Conservation (phyloP, 2,797 vertebrate species). For the Dermochelys coriacea region DNA sequence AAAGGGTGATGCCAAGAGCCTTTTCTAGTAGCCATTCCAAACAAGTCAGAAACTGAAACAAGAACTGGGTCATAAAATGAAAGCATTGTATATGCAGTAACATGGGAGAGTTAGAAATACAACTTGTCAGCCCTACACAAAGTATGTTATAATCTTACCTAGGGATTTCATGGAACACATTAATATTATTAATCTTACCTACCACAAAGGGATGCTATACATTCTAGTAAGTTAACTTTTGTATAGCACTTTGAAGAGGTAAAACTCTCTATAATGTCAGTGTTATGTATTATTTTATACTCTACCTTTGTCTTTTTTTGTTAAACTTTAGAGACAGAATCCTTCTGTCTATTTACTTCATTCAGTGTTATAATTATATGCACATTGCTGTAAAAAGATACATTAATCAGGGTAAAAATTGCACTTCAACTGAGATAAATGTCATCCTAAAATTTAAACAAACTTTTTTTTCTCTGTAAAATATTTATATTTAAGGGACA, state of each 20-base stretch:
- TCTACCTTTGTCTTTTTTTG: not conserved
- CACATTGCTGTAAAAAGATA: not conserved
- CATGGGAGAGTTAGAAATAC: not conserved
- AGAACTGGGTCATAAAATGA: not conserved
- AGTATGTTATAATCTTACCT: not conserved
- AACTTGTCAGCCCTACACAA: slow-evolving; percentile 20
- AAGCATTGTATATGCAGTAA: not conserved
- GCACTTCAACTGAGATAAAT: slow-evolving; percentile 35
- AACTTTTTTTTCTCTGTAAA: not conserved
- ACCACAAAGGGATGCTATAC: not conserved
- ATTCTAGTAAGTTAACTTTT: not conserved
- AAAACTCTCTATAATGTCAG: not conserved
- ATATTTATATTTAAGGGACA: not conserved
- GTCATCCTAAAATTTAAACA: slow-evolving; percentile 37
- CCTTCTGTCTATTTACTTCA: not conserved
- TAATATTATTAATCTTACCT: slow-evolving; percentile 6
- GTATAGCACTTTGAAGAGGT: not conserved
- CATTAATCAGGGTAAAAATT: not conserved
- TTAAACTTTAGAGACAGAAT: not conserved
- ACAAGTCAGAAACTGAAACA: not conserved
- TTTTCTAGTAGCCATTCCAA: not conserved
- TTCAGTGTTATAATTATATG: not conserved
- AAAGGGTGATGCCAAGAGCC: not conserved
- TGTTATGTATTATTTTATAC: not conserved
- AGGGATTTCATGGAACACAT: slow-evolving; percentile 7